A percentile compares a stretch with the other conserved stretches of the same genome.
phyloP scores from a whole-genome alignment of 2,113 vertebrate genomes.

The Solenodon paradoxus region DNA sequence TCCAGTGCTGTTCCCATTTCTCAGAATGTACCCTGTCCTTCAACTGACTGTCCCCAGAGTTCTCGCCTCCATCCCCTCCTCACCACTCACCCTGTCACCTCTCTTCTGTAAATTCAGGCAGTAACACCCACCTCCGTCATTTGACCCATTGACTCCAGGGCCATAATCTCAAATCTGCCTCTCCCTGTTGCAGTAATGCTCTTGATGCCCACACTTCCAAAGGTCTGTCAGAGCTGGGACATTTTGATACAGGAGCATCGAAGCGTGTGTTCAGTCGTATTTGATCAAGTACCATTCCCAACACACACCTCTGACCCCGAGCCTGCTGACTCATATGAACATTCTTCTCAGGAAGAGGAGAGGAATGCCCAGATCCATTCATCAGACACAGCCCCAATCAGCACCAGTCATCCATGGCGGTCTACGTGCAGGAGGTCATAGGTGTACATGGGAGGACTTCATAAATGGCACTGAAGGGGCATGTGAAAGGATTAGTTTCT shows the following conservation, averaged over 20 bases:
- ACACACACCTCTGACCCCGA: neutral
- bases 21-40: neutral
- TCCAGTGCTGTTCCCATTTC: neutral
- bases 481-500: accelerated
- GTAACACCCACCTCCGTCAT: neutral
- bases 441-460: neutral
- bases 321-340: neutral
- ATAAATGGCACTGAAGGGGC: neutral
- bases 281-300: neutral
- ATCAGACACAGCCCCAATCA: neutral
- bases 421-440: neutral
- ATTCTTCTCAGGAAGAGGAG: neutral
- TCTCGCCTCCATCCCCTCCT: neutral
- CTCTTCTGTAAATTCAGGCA: neutral
- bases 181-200: neutral
- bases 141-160: neutral
- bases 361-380: neutral
- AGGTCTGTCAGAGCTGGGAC: neutral
- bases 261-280: neutral
- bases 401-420: neutral
- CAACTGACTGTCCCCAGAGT: neutral
- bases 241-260: neutral
- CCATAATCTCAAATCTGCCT: neutral
- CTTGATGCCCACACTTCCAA: neutral
- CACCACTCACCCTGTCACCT: neutral